These are phyloP conservation scores for Notiomystis cincta DNA, from an alignment of 2,113 vertebrate species.

Conservation along the genomic window DNA sequence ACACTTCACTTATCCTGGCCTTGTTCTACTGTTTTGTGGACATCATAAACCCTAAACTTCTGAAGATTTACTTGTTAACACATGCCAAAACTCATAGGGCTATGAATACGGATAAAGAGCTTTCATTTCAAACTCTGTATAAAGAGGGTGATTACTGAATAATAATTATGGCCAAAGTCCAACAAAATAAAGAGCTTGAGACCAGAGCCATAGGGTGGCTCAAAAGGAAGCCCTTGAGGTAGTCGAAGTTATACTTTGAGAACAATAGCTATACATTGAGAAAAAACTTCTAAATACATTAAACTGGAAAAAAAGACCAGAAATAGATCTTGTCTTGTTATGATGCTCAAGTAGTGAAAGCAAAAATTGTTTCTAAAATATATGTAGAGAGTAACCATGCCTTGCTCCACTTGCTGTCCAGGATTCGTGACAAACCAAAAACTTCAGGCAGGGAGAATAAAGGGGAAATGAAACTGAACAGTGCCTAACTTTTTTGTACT, in stretches of 20 bases:
- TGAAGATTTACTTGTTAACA: not conserved
- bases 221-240: not conserved
- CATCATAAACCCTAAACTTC: not conserved
- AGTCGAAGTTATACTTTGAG: not conserved
- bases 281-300: not conserved
- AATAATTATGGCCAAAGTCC: not conserved
- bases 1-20: not conserved
- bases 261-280: no score
- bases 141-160: not conserved
- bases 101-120: not conserved
- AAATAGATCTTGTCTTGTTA: not conserved
- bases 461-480: constrained; percentile 30
- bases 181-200: not conserved
- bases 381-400: not conserved
- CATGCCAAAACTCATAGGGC: not conserved
- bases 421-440: not conserved
- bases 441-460: not conserved
- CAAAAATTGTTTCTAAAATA: not conserved
- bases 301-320: not conserved
- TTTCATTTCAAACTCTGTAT: not conserved
- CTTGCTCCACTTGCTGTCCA: not conserved
- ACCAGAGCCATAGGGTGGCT: not conserved
- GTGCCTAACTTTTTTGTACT: constrained; percentile 20
- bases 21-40: not conserved
- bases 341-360: not conserved